Base-by-base conservation (phyloP, 2,113 vertebrate species). In the Etheostoma cragini region DNA sequence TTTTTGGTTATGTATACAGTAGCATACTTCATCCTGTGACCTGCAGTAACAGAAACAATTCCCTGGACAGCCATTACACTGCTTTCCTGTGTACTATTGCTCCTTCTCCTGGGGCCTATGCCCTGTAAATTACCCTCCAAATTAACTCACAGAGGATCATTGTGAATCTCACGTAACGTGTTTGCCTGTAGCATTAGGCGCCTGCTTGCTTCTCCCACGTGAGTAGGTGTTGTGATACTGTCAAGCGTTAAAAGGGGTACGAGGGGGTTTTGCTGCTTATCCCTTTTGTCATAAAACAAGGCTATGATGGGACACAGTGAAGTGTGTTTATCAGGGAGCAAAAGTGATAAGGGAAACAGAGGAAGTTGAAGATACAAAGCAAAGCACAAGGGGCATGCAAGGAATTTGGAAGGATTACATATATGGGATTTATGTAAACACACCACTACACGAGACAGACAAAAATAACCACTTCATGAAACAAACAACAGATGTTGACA, bases 91-190 rank as follows among this genome's bases (percentile, higher is more conserved):
- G 73, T 35, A 30, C 45, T 26, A 0, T 2, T 2, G 54, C 72
- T 65, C 72, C 71, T 80, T 82, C 90, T 89, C 85, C 68, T 56
- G 88, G 82, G 88, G 87, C 88, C 81, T 42, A n/a, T 66, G 63
- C 46, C 5, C 76, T 8, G 66, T 76, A 82, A 81, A 91, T 88
- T 24, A 92, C 82, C 82, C 85, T 80, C 76, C 69, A 88, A 92
- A 92, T 93, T 22, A 92, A 91, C 80, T 92, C 83, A 49, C 87
- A 46, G 76, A 86, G 90, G 89, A 89, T 82, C 88, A 69, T 46
- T 26, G 72, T 68, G 77, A 87, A 85, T 85, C 87, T 82, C 89
- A 89, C 62, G 24, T 73, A 74, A 89, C 81, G 81, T 63, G 86
- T 87, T 86, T 89, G 74, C 69, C 73, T 46, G 6, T 73, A 87